These are phyloP conservation scores for Orgyia antiqua DNA, from an alignment of 2,888 invertebrate species.

Conservation along the genomic window DNA sequence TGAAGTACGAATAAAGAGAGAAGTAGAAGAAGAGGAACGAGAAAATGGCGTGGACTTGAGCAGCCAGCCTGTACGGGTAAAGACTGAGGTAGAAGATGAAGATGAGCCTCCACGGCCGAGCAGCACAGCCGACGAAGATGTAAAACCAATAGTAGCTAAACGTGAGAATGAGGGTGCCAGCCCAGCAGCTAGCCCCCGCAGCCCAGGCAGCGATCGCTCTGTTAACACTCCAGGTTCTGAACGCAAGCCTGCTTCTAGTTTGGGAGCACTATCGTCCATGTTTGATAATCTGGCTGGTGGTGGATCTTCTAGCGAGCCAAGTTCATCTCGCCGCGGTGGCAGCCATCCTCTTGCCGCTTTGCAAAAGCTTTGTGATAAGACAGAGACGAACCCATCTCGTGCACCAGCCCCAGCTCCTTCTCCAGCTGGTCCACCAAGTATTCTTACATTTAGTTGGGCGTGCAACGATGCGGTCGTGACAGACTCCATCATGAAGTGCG, in stretches of 20 bases:
- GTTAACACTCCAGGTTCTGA: conserved; percentile 83
- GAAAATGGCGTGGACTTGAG: conserved; percentile 68
- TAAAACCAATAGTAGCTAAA: conserved; percentile 60
- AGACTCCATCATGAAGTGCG: conserved; percentile 95
- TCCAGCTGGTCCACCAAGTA: conserved; percentile 86
- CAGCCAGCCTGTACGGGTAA: conserved; percentile 75
- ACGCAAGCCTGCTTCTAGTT: conserved; percentile 81
- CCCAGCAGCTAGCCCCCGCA: conserved; percentile 81
- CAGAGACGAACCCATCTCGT: conserved; percentile 85
- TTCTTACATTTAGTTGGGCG: conserved; percentile 95
- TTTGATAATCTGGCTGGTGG: conserved; percentile 89
- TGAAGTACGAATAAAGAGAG: conserved; percentile 78
- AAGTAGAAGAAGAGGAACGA: conserved; percentile 71
- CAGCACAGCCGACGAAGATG: conserved; percentile 57
- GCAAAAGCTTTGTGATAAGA: conserved; percentile 97
- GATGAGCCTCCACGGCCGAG: conserved; percentile 71
- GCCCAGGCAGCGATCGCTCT: conserved; percentile 88
- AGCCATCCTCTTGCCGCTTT: conserved; percentile 96
- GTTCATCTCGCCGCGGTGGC: conserved; percentile 81
- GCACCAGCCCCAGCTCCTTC: conserved; percentile 73
- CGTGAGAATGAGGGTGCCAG: conserved; percentile 77
- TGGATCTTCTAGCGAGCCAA: conserved; percentile 60
- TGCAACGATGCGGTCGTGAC: conserved; percentile 95
- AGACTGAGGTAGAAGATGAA: conserved; percentile 81
- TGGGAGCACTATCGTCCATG: conserved; percentile 93